Conservation (phyloP, 2,113 vertebrate species). For the Turdus rufiventris region DNA sequence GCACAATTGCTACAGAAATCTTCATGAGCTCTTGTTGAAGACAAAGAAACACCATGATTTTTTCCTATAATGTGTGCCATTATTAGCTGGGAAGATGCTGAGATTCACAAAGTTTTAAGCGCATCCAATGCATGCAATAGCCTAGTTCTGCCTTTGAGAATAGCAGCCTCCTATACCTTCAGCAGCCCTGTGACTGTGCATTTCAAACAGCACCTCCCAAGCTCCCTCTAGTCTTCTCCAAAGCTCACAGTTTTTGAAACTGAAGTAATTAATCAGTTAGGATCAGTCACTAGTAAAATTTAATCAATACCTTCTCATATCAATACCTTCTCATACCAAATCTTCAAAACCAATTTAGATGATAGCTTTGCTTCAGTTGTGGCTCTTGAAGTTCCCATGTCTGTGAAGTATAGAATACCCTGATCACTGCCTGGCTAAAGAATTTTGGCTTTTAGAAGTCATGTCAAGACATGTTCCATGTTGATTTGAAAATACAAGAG, state of each 20-base stretch:
- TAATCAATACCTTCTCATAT: background rate
- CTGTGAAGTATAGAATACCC: background rate
- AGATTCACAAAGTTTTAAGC: background rate
- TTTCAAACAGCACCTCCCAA: background rate
- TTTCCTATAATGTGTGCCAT: background rate
- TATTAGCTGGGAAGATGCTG: background rate
- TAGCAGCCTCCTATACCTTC: background rate
- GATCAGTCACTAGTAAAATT: background rate
- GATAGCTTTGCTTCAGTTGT: background rate
- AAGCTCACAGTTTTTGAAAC: background rate
- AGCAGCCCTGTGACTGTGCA: background rate
- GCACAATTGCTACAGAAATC: background rate
- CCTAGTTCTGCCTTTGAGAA: background rate
- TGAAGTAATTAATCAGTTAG: background rate
- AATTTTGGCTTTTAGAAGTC: background rate
- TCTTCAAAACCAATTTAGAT: background rate
- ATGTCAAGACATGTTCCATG: fast-evolving
- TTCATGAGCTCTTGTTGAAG: background rate
- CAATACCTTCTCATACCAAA: background rate
- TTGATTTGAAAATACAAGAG: background rate
- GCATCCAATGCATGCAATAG: background rate
- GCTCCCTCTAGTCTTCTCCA: background rate
- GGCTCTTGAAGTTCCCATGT: background rate
- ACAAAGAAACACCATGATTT: background rate
- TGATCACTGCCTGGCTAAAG: background rate